Conservation (phyloP, 2,113 vertebrate species). For the Pluvianellus socialis region DNA sequence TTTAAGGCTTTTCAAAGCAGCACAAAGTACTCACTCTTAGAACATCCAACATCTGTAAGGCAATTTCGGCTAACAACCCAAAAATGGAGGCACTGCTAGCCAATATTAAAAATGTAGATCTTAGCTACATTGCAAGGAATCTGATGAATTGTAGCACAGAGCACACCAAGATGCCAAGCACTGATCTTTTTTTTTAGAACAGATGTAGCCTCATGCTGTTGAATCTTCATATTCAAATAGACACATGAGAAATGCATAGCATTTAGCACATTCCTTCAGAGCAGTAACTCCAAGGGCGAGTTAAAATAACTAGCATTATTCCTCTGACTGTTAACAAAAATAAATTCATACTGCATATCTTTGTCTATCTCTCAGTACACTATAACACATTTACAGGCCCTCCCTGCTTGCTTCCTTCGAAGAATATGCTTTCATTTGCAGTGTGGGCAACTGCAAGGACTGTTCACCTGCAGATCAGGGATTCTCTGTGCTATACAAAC, state of each 20-base stretch:
- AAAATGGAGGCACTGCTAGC: not conserved
- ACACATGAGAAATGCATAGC: slow-evolving; percentile 19
- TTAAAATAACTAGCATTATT: slow-evolving; percentile 56
- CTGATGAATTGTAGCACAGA: not conserved
- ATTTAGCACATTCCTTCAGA: slow-evolving; percentile 49
- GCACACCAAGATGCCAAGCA: not conserved
- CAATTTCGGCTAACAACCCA: slow-evolving; percentile 20
- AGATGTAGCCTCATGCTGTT: slow-evolving; percentile 47
- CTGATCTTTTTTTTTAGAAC: slow-evolving; percentile 23
- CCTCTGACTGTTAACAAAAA: slow-evolving; percentile 34
- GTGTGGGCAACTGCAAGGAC: not conserved
- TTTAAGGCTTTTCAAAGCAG: slow-evolving; percentile 26
- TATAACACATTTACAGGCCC: not conserved
- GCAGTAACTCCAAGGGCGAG: not conserved
- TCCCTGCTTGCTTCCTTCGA: not conserved
- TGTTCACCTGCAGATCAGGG: not conserved
- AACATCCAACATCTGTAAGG: slow-evolving; percentile 40
- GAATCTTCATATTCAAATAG: slow-evolving; percentile 55
- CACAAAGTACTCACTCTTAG: not conserved
- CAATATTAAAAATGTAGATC: slow-evolving; percentile 47
- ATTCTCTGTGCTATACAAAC: not conserved
- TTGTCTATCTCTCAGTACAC: not conserved
- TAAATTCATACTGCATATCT: not conserved
- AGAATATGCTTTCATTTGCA: not conserved
- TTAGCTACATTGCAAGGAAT: not conserved